A percentile compares a stretch with the other conserved stretches of the same genome.
phyloP scores from a whole-genome alignment of 2,113 vertebrate species.

The Actenoides lindsayi region DNA sequence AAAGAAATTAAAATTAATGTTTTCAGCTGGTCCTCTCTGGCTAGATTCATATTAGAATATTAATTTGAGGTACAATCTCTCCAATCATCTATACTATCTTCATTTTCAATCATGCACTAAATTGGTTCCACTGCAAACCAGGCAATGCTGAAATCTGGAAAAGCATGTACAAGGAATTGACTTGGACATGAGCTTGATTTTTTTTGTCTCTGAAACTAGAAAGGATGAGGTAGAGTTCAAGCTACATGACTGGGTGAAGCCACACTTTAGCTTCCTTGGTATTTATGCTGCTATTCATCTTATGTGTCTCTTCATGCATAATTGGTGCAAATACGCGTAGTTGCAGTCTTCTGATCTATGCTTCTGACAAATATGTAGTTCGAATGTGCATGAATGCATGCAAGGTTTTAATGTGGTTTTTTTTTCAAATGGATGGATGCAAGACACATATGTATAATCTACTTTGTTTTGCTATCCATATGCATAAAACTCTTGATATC shows the following conservation, averaged over 20 bases:
- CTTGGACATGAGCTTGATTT: not conserved
- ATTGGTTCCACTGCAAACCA: not conserved
- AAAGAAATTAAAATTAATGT: not conserved
- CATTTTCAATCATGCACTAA: not conserved
- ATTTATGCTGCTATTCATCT: not conserved
- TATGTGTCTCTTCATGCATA: not conserved
- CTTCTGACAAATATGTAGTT: not conserved
- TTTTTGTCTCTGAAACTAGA: not conserved
- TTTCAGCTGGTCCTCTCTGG: not conserved
- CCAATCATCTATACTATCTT: rapidly evolving
- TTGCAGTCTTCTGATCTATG: not conserved
- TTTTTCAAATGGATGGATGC: not conserved
- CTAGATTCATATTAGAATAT: not conserved
- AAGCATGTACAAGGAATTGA: not conserved
- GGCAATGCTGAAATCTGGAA: not conserved
- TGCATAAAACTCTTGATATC: not conserved
- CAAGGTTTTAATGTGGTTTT: not conserved
- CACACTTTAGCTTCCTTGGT: not conserved
- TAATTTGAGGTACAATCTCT: not conserved
- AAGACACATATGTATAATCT: not conserved
- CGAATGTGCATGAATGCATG: not conserved
- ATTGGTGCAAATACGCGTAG: not conserved
- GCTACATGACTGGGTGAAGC: not conserved
- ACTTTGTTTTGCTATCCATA: not conserved
- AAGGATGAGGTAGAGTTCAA: not conserved